These are phyloP conservation scores for Polyergus mexicanus DNA, from an alignment of 1,140 invertebrate species.

Conservation along the genomic window DNA sequence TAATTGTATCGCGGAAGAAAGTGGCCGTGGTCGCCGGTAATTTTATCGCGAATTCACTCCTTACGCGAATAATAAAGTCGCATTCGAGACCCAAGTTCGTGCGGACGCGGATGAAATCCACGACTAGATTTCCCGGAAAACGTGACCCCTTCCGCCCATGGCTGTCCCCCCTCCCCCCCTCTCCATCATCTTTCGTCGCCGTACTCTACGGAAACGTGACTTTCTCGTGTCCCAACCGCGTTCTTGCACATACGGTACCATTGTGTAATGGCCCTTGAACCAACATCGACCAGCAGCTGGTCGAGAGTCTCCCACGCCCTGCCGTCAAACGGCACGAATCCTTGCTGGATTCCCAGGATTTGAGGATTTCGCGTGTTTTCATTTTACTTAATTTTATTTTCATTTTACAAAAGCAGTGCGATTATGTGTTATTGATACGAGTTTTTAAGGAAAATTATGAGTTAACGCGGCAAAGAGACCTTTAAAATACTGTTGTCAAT, in stretches of 20 bases:
- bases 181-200: constrained; percentile 52
- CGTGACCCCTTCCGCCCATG: constrained; percentile 5
- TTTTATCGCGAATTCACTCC: constrained; percentile 43
- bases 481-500: constrained; percentile 5
- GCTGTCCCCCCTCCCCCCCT: background rate
- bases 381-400: background rate
- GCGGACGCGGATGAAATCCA: constrained; percentile 22
- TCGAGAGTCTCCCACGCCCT: constrained; percentile 74
- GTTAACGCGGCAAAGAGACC: background rate
- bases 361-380: constrained; percentile 30
- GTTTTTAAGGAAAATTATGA: constrained; percentile 34
- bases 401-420: constrained; percentile 19
- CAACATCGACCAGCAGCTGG: constrained; percentile 71
- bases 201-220: constrained; percentile 77
- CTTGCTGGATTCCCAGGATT: constrained; percentile 71
- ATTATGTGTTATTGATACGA: constrained; percentile 15
- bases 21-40: background rate
- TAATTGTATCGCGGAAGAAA: constrained; percentile 42
- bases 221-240: constrained; percentile 65
- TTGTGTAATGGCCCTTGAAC: constrained; percentile 77
- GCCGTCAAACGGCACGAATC: constrained; percentile 73
- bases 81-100: constrained; percentile 5
- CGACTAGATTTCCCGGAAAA: constrained; percentile 44
- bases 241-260: constrained; percentile 56
- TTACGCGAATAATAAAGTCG: constrained; percentile 36